Evolutionary conservation across 30 jellyfish, hydroid and myxozoan genomes (phyloP), one percentile per base, ranked within the genome.

Genomic region (Aurelia sp.): DNA sequence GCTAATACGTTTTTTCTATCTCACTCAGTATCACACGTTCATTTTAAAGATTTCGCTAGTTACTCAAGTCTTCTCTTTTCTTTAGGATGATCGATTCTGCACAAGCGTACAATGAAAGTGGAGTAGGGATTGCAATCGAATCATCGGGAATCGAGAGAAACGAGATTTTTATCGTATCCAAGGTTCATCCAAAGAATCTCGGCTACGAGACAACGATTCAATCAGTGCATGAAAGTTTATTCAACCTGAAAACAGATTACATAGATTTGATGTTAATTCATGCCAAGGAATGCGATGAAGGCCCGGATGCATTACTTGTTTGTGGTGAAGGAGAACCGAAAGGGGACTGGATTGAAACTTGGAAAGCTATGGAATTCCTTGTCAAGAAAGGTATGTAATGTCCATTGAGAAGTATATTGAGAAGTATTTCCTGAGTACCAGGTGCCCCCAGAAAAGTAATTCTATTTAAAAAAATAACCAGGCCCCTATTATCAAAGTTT

Each of bases 271-370:
- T 81, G 93, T 59, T 89, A 66, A 81, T 89, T 44, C 93, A 89
- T 82, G 58, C 94, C 15, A 89, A 89, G 48, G 97, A 81, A 31
- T 89, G 97, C 62, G 97, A 81, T 44, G 90, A 81, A 21, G 93
- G 90, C 9, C 86, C 86, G 0, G 87, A 62, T 63, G 90, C 92
- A 21, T 66, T 64, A 71, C 67, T 89, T 82, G 92, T 58, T 22
- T 89, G 97, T 75, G 93, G 86, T 13, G 82, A 68, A 40, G 97
- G 91, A 10, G 86, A 78, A 37, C 90, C 90, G 18, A 68, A 81
- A 48, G 97, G 91, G 80, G 81, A 74, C 23, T 89, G 97, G 97
- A 55, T 27, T 3, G 97, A 89, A 41, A 59, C 97, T 12, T 89
- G 97, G 97, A 74, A 65, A 53, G 97, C 93, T 3, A 77, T 89